These are phyloP conservation scores for Gorsachius magnificus DNA, from an alignment of 2,797 vertebrate genomes.

Conservation along the genomic window DNA sequence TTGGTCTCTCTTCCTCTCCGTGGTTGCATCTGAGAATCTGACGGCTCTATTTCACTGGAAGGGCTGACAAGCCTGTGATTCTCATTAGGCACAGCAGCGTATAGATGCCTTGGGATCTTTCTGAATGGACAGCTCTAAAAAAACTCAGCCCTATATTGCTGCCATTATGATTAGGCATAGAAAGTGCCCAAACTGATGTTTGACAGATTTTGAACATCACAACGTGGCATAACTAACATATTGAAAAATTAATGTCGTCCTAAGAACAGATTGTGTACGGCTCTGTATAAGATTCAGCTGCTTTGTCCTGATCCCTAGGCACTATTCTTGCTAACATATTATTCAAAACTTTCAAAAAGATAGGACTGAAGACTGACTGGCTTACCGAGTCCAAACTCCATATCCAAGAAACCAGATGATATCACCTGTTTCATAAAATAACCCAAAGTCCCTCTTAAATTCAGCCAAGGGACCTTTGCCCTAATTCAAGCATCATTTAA, in stretches of 20 bases:
- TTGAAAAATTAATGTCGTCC: background rate
- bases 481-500: background rate
- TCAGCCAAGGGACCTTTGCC: background rate
- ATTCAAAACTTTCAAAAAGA: background rate
- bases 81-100: background rate
- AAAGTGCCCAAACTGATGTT: background rate
- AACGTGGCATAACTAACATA: background rate
- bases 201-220: background rate
- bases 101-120: background rate
- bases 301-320: background rate
- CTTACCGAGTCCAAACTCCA: background rate
- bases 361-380: background rate
- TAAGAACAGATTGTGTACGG: background rate
- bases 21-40: conserved; percentile 18
- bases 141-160: background rate
- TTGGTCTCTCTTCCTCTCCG: background rate
- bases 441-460: background rate
- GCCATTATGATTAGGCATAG: background rate
- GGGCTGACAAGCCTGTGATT: conserved; percentile 5
- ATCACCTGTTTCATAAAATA: background rate
- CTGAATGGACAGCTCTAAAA: background rate
- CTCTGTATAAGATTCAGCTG: background rate
- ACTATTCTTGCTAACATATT: background rate
- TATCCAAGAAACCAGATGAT: background rate
- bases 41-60: conserved; percentile 8